Percentiles rank a stretch among this genome's conserved stretches.
These are phyloP conservation scores for Pempheris klunzingeri DNA, from an alignment of 2,797 vertebrate genomes.

Conservation along the genomic window DNA sequence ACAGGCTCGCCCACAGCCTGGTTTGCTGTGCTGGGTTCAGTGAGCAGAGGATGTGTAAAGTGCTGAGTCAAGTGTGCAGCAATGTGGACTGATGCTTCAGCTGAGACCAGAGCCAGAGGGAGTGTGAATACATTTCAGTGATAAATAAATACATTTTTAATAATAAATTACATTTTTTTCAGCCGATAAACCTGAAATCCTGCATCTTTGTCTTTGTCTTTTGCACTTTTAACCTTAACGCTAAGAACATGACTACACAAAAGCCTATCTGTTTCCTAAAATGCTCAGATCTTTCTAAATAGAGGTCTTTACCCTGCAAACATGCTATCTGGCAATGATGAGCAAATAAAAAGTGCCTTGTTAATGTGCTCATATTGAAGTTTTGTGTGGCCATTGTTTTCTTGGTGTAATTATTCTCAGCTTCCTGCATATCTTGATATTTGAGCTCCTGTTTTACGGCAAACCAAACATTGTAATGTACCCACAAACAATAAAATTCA, in stretches of 20 bases:
- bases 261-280: constrained; percentile 3
- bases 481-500: constrained; percentile 9
- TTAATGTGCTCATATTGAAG: background rate
- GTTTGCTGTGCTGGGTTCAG: constrained; percentile 9
- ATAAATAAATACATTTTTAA: too few relatives aligned
- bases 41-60: constrained; percentile 28
- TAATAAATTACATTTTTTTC: constrained; percentile 3
- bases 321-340: constrained; percentile 4
- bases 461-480: background rate
- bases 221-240: background rate
- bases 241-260: background rate
- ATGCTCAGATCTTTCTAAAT: background rate
- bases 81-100: constrained; percentile 6
- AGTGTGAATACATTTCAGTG: background rate
- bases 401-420: background rate
- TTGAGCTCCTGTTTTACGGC: constrained; percentile 8
- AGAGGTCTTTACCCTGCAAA: background rate
- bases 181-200: constrained; percentile 6
- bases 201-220: background rate
- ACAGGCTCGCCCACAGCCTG: constrained; percentile 45
- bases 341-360: constrained; percentile 7
- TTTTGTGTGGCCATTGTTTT: constrained; percentile 9
- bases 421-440: constrained; percentile 23
- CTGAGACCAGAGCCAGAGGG: background rate
- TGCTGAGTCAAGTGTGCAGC: constrained; percentile 21